phyloP scores from a whole-genome alignment of 2,113 vertebrate species.

The Orthonyx spaldingii region DNA sequence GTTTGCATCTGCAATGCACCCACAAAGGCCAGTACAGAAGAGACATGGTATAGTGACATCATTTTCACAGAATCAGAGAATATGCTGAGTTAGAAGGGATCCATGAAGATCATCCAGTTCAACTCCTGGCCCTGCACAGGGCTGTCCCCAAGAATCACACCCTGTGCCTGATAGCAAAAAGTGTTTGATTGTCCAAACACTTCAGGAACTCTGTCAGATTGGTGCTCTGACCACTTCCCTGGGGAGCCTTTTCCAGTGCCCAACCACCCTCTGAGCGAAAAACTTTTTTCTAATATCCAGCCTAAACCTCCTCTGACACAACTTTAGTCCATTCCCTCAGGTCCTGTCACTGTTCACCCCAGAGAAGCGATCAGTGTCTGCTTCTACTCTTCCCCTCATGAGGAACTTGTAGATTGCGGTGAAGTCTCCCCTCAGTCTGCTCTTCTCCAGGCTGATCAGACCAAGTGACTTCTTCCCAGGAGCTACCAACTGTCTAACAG shows the following conservation, averaged over 20 bases:
- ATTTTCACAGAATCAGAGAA: neutral
- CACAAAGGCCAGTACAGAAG: neutral
- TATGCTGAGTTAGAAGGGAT: neutral
- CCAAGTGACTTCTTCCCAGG: neutral
- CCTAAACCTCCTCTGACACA: neutral
- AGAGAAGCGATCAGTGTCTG: too few species aligned
- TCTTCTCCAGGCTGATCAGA: neutral
- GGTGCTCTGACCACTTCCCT: neutral
- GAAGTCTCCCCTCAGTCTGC: neutral
- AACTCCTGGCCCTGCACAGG: fast-evolving
- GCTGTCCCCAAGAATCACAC: neutral
- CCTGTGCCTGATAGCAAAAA: fast-evolving
- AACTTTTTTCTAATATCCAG: neutral
- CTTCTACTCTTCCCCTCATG: neutral
- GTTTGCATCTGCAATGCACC: neutral
- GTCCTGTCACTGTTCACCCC: neutral
- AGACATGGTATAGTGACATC: fast-evolving
- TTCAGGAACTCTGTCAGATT: neutral
- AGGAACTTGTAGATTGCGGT: neutral
- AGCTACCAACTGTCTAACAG: neutral
- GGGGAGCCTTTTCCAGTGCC: neutral
- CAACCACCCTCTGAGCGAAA: neutral
- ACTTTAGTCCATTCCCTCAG: fast-evolving
- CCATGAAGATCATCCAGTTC: neutral
- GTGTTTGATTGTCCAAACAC: fast-evolving